Conservation (phyloP, 2,113 vertebrate species). For the Paracanthobrama guichenoti region DNA sequence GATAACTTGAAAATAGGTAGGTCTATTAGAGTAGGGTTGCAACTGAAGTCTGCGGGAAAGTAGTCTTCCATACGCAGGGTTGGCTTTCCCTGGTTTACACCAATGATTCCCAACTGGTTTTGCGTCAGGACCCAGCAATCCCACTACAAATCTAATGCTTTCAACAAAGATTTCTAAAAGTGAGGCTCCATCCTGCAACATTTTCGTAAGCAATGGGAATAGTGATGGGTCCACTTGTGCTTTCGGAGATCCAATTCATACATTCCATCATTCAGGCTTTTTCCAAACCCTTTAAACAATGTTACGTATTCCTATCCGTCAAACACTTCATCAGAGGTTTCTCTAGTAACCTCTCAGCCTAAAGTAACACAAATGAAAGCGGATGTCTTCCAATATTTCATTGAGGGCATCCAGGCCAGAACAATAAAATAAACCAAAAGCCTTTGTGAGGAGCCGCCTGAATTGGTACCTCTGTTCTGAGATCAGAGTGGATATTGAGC, state of each 20-base stretch:
- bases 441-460: neutral
- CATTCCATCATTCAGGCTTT: neutral
- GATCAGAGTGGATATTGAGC: constrained; percentile 33
- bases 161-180: neutral
- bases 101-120: neutral
- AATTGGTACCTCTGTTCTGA: constrained; percentile 29
- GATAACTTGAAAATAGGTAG: neutral
- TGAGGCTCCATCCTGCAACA: neutral
- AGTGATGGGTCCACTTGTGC: neutral
- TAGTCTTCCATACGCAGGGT: neutral
- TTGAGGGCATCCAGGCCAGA: constrained; percentile 4
- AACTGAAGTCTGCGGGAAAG: neutral
- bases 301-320: too few relatives aligned
- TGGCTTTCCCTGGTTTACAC: neutral
- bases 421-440: constrained; percentile 38
- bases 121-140: neutral
- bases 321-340: neutral
- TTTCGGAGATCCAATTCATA: neutral
- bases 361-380: constrained; percentile 22
- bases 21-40: neutral
- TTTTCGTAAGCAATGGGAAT: neutral
- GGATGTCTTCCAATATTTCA: constrained; percentile 28
- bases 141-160: neutral
- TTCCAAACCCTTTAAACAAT: neutral
- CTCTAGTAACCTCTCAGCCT: neutral